Base-by-base conservation (phyloP, 2,888 invertebrate species). In the Abscondita cerata region DNA sequence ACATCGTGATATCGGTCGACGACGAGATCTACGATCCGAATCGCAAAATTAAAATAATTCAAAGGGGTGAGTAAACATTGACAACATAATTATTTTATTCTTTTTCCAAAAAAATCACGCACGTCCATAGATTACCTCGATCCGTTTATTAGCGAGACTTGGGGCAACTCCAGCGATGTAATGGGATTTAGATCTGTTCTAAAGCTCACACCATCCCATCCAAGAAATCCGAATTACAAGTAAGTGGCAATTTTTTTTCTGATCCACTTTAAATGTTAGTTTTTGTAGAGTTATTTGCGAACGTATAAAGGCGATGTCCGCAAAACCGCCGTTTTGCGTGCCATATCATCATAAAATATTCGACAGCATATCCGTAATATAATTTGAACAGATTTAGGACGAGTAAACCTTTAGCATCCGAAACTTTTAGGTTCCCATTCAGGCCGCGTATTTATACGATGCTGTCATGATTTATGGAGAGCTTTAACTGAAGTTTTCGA, bases 1-100 rank as follows among this genome's bases (percentile, higher is more conserved):
- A 96, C 76, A 87, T 93, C 1, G 89, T 96, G 16, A 90, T 96
- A 31, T 94, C 94, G 0, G 90, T 95, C 0, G 95, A 96, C 73
- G 92, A 95, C 71, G 91, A 93, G 76, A 91, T 92, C 48, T 92
- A 92, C 73, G 88, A 91, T 76, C 89, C 90, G 54, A 80, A 87
- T 66, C 81, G 83, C 40, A 80, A 83, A 33, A 81, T 83, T 25
- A 84, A 85, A 71, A 84, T 86, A 52, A 80, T 84, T 46, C 78
- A 82, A 58, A 76, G 84, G 76, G 82, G 83, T 83, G 72, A 77
- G 77, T 70, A 15, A 9, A 11, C 4, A 25, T 25, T 6, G 2
- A 25, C 5, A 4, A 25, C 5, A 47, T n/a, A n/a, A n/a, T n/a
- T n/a, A n/a, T n/a, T n/a, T n/a, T n/a, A n/a, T n/a, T n/a, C n/a